Evolutionary conservation across 2,113 vertebrate genomes (phyloP).

Genomic region (Symphodus melops): DNA sequence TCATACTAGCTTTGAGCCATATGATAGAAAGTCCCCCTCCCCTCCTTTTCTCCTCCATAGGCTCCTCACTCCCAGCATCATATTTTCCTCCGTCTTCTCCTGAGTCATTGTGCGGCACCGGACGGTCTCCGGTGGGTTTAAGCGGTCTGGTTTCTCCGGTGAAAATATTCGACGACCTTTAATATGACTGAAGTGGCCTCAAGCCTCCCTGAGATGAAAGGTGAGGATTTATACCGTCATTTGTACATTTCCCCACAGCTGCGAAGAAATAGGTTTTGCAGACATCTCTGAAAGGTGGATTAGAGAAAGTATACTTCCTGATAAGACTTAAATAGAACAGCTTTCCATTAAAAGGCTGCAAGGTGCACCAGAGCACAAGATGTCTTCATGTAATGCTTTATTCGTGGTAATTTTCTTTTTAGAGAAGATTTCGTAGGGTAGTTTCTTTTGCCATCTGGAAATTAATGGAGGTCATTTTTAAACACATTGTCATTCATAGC

Average conservation of each 20-base stretch:
- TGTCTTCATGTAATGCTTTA: background rate
- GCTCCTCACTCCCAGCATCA: constrained; percentile 17
- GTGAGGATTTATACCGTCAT: constrained; percentile 33
- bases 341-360: no score
- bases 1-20: background rate
- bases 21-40: constrained; percentile 6
- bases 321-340: background rate
- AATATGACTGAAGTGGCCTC: constrained; percentile 68
- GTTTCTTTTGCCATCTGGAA: no score
- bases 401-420: background rate
- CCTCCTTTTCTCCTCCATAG: background rate
- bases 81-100: constrained; percentile 18
- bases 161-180: background rate
- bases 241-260: background rate
- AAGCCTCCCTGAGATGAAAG: constrained; percentile 51
- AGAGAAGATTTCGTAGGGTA: no score
- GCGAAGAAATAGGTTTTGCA: background rate
- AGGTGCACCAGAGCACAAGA: background rate
- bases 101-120: constrained; percentile 48
- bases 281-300: no score
- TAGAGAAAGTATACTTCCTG: no score
- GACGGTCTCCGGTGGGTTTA: background rate
- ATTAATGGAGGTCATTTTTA: background rate
- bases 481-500: no score
- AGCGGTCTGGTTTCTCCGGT: background rate